phyloP scores from a whole-genome alignment of 2,797 vertebrate species.

The Sternotherus odoratus region DNA sequence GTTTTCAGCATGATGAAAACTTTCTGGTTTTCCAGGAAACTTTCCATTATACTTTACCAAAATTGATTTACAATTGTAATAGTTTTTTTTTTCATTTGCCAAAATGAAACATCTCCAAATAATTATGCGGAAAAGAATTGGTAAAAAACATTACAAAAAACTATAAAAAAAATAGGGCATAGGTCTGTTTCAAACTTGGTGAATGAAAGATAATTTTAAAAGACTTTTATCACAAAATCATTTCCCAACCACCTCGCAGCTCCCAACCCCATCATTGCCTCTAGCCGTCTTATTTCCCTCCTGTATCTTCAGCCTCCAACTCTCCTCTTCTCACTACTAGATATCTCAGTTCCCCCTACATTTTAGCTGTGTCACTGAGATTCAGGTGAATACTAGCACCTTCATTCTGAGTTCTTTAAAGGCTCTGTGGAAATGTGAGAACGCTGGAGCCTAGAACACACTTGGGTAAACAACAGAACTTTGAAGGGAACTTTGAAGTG shows the following conservation, averaged over 20 bases:
- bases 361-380: background rate
- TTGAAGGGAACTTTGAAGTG: background rate
- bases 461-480: background rate
- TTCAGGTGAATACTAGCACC: background rate
- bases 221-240: background rate
- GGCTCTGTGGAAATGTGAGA: background rate
- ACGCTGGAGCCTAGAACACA: background rate
- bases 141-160: background rate
- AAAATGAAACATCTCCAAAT: background rate
- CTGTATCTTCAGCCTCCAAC: background rate
- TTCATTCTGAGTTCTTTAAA: background rate
- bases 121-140: background rate
- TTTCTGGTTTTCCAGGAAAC: background rate
- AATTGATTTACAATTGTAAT: background rate
- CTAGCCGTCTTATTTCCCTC: background rate
- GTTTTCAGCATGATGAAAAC: background rate
- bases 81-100: background rate
- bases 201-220: background rate
- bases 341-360: background rate
- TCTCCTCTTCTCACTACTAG: background rate
- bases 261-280: background rate
- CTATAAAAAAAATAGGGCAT: background rate
- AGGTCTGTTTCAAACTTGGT: accelerated
- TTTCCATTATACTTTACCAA: background rate
- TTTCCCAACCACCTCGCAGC: background rate